Conservation (phyloP, 64 coral and sea anemone species). For the Actinia equina region DNA sequence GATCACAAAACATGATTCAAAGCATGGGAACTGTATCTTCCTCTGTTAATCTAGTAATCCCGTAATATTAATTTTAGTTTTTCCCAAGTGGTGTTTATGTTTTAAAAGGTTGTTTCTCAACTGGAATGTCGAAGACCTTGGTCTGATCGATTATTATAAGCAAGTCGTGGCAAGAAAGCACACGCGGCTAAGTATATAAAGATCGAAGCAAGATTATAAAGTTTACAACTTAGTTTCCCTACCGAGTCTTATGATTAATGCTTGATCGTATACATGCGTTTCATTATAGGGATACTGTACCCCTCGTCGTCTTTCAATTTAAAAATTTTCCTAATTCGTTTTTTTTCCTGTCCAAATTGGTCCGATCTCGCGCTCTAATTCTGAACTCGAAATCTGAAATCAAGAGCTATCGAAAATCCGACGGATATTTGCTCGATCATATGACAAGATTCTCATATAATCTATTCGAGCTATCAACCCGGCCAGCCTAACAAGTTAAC, state of each 20-base stretch:
- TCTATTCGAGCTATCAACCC: neutral
- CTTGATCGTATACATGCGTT: constrained; percentile 21
- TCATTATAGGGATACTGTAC: constrained; percentile 11
- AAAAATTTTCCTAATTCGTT: neutral
- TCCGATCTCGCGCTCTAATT: neutral
- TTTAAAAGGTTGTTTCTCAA: constrained; percentile 45
- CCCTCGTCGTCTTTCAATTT: neutral
- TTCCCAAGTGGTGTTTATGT: constrained; percentile 46
- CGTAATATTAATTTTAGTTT: constrained; percentile 69
- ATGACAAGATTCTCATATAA: neutral
- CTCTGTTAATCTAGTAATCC: constrained; percentile 54
- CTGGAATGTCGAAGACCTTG: constrained; percentile 16
- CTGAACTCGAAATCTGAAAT: constrained; percentile 8
- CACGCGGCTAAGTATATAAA: constrained; percentile 5
- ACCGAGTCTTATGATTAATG: constrained; percentile 13
- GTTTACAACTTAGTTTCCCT: neutral
- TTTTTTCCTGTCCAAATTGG: neutral
- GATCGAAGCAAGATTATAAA: neutral
- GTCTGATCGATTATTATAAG: constrained; percentile 10
- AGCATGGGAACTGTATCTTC: neutral
- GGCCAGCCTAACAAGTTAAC: neutral
- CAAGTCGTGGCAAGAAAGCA: constrained; percentile 13
- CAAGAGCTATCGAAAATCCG: neutral
- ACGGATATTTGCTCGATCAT: constrained; percentile 1
- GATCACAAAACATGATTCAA: neutral